phyloP scores from a whole-genome alignment of 2,797 vertebrate genomes.

The Schizopygopsis malacanthus region DNA sequence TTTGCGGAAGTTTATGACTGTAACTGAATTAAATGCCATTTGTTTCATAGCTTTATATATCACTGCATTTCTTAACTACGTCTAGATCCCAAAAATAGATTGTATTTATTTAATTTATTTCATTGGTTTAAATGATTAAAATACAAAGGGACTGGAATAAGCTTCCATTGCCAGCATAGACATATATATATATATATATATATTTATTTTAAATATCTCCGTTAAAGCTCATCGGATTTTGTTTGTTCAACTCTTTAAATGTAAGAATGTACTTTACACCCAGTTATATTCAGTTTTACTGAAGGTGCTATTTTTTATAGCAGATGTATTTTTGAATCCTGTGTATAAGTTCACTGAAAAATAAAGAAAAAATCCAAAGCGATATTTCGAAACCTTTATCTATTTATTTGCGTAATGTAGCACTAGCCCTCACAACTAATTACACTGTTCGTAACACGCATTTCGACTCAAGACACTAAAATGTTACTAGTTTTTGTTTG shows the following conservation, averaged over 20 bases:
- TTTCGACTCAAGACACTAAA: constrained; percentile 80
- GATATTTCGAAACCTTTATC: constrained; percentile 71
- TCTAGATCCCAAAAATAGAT: background rate
- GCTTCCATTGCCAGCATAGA: background rate
- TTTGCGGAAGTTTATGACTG: constrained; percentile 23
- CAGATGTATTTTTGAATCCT: constrained; percentile 83
- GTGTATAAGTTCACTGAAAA: constrained; percentile 79
- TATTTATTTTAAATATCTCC: constrained; percentile 4
- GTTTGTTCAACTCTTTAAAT: constrained; percentile 16
- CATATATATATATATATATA: background rate
- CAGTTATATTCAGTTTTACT: constrained; percentile 72
- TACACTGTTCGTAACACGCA: constrained; percentile 80
- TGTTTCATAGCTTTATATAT: constrained; percentile 10
- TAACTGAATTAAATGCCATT: constrained; percentile 22
- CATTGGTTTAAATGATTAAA: constrained; percentile 70
- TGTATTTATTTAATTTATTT: constrained; percentile 38
- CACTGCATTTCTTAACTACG: background rate
- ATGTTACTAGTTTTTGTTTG: constrained; percentile 72
- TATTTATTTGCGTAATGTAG: constrained; percentile 75
- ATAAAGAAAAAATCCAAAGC: constrained; percentile 76
- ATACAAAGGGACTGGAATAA: constrained; percentile 31
- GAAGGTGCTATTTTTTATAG: constrained; percentile 82
- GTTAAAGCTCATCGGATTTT: constrained; percentile 4
- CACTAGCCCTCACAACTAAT: constrained; percentile 78
- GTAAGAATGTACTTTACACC: constrained; percentile 8